These are phyloP conservation scores for Adelosebastes latens DNA, from an alignment of 2,797 vertebrate species.

Conservation along the genomic window DNA sequence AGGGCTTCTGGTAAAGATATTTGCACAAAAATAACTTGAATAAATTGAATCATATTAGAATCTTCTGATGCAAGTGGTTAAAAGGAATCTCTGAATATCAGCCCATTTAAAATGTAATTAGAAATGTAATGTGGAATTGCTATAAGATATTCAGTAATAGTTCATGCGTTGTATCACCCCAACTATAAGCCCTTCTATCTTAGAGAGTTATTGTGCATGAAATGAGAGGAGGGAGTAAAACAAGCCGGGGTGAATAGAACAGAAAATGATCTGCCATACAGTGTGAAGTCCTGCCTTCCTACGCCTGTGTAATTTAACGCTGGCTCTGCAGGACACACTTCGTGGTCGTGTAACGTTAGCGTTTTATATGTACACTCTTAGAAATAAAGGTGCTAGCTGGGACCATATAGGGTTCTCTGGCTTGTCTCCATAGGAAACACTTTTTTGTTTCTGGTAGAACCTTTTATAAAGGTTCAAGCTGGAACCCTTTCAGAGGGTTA, in stretches of 20 bases:
- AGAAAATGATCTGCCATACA: slow-evolving; percentile 58
- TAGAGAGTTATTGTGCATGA: slow-evolving; percentile 68
- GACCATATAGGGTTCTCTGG: background rate
- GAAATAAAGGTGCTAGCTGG: background rate
- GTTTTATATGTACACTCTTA: slow-evolving; percentile 28
- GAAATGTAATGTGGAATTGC: slow-evolving; percentile 46
- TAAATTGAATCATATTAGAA: slow-evolving; percentile 14
- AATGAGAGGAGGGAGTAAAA: slow-evolving; percentile 69
- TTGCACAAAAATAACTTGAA: slow-evolving; percentile 39
- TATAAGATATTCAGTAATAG: slow-evolving; percentile 57
- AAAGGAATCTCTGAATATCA: slow-evolving; percentile 41
- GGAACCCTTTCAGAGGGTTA: background rate
- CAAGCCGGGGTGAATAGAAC: slow-evolving; percentile 52
- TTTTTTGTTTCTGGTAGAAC: background rate
- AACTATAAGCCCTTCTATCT: slow-evolving; percentile 50
- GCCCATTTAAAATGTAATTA: slow-evolving; percentile 63
- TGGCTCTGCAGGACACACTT: slow-evolving; percentile 47
- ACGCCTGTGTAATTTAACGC: slow-evolving; percentile 62
- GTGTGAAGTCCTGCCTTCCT: slow-evolving; percentile 64
- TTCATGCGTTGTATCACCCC: slow-evolving; percentile 38
- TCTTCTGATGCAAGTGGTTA: slow-evolving; percentile 18
- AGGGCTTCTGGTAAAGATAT: slow-evolving; percentile 27
- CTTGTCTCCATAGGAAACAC: background rate
- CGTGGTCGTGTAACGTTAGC: slow-evolving; percentile 20
- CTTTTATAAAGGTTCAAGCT: background rate